Evolutionary conservation across 2,888 invertebrate species (phyloP).

Genomic region (Pegoplata infirma): DNA sequence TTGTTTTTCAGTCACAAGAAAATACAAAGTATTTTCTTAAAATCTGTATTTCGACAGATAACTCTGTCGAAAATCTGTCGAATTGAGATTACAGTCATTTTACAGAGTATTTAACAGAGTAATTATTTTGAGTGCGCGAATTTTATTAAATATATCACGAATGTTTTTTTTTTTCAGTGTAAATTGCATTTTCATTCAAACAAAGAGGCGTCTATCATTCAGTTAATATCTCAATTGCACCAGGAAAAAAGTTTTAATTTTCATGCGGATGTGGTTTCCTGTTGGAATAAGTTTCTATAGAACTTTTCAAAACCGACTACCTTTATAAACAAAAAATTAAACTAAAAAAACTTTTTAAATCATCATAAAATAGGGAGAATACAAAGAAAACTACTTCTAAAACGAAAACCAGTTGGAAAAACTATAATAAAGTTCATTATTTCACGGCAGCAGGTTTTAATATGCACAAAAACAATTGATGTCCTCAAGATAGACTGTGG

Average conservation of each 20-base stretch:
- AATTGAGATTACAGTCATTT: too few species aligned
- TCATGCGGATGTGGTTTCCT: conserved; percentile 63
- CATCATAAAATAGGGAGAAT: not conserved
- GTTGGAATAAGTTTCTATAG: conserved; percentile 34
- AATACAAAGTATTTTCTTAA: too few species aligned
- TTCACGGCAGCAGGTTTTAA: not conserved
- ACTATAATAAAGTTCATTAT: not conserved
- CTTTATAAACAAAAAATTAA: too few species aligned
- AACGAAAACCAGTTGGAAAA: not conserved
- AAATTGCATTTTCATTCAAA: conserved; percentile 31
- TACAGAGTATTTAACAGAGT: too few species aligned
- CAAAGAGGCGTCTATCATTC: conserved; percentile 46
- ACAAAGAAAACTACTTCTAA: not conserved
- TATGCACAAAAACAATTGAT: not conserved
- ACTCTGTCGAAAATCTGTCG: too few species aligned
- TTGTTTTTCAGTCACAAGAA: too few species aligned
- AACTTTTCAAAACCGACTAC: conserved; percentile 16
- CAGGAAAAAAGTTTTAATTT: conserved; percentile 45
- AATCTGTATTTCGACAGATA: too few species aligned
- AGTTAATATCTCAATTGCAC: conserved; percentile 48
- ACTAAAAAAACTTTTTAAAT: not conserved
- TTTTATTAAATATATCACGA: too few species aligned
- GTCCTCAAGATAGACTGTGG: not conserved
- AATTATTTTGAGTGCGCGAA: too few species aligned
- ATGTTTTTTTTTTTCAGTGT: too few species aligned